Conservation (phyloP, 64 coral and sea anemone genomes). For the Stichodactyla helianthus region DNA sequence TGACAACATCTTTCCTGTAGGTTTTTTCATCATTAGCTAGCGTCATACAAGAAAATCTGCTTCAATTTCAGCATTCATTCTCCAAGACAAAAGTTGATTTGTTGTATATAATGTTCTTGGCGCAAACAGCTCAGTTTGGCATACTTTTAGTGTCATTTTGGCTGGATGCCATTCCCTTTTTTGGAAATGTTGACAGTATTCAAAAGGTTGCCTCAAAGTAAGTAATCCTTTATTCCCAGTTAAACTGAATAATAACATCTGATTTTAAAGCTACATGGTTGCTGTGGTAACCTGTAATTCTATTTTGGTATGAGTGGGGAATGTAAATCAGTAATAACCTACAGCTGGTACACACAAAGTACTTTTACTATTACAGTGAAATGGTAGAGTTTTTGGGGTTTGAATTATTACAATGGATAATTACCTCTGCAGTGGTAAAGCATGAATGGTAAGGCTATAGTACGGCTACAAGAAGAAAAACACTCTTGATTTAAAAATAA, state of each 20-base stretch:
- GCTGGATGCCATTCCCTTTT: slow-evolving; percentile 15
- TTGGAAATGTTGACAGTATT: slow-evolving; percentile 21
- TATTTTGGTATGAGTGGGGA: no score
- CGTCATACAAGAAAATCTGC: slow-evolving; percentile 4
- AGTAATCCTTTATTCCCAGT: background rate
- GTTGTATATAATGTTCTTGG: background rate
- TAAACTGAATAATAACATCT: background rate
- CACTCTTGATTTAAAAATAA: no score
- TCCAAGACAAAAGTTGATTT: slow-evolving; percentile 7
- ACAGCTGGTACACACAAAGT: no score
- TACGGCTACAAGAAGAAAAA: no score
- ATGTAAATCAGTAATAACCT: no score
- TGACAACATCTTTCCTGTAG: background rate
- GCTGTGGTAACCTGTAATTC: no score
- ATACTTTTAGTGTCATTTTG: background rate
- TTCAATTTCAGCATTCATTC: background rate
- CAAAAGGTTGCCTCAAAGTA: slow-evolving; percentile 6
- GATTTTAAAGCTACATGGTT: no score
- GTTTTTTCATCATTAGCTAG: background rate
- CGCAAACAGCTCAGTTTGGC: background rate
- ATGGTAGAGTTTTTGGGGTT: no score
- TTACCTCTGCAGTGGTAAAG: no score
- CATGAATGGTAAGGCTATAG: no score
- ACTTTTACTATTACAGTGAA: no score
- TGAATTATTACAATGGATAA: no score